Evolutionary conservation across 2,888 invertebrate species (phyloP), one percentile per base, ranked within the genome.

Genomic region (Nemotelus nigrinus): DNA sequence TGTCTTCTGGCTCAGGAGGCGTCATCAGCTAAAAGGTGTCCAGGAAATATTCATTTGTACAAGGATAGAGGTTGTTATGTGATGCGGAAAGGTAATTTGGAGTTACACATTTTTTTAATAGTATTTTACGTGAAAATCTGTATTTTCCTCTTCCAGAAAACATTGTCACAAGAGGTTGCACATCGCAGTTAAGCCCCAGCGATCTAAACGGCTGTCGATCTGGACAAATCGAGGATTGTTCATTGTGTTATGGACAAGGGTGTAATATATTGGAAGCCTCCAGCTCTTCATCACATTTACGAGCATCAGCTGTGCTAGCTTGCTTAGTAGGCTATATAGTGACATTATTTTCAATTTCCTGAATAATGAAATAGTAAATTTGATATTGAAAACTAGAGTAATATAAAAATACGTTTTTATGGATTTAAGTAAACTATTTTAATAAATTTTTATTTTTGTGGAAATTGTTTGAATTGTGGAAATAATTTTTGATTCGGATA

Each of bases 41-140:
- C 76, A 3, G 65, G 65, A 47, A 25, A 43, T 25, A 50, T 76
- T 50, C 76, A 76, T 10, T 48, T 44, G 2, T 81, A 77, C 68
- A 70, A 80, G 48, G 64, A 70, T 8, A 79, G 81, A 44, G 82
- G 82, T 43, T 82, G 82, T 53, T 82, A 77, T 71, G 78, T 78
- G 6, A 72, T 76, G 74, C 78, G 45, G 25, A 79, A 79, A 77
- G 80, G 82, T 82, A 76, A 76, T 77, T 25, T 25, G 25, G 25
- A 25, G 25, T 25, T 25, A 25, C 1, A 25, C 1, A 25, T 25
- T 25, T 25, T 25, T 25, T 25, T 25, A 25, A 25, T 1, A 25
- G 25, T 25, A 25, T 25, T 25, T 25, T 25, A 25, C 25, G 25
- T 25, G 25, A 25, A 5, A 39, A 53, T 39, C 39, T 45, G 63